phyloP scores from a whole-genome alignment of 2,797 vertebrate genomes.

The Pristis pectinata region DNA sequence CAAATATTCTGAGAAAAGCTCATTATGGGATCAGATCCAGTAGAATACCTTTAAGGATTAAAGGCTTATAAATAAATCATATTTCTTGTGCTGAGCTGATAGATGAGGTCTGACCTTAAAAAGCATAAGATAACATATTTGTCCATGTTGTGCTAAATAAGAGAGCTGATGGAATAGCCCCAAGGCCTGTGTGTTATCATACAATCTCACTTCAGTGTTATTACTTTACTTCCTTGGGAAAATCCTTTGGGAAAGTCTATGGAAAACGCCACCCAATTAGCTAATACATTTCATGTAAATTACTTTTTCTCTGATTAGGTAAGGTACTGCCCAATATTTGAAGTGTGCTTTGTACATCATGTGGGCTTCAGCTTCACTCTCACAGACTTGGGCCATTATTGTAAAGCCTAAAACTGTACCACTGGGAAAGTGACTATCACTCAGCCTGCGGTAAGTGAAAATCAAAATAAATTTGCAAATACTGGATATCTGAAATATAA shows the following conservation, averaged over 20 bases:
- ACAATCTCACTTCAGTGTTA: background rate
- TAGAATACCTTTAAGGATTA: background rate
- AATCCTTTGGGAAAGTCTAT: background rate
- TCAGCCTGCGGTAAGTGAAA: too few species aligned
- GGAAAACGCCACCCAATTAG: background rate
- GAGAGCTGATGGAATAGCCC: background rate
- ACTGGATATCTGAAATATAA: too few species aligned
- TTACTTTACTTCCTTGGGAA: background rate
- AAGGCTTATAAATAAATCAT: background rate
- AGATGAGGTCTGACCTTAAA: background rate
- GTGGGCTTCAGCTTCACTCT: background rate
- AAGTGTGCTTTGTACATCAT: background rate
- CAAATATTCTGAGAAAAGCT: background rate
- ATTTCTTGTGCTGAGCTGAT: background rate
- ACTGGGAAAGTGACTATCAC: background rate
- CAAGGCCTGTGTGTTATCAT: conserved; percentile 9
- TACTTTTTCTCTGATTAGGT: background rate
- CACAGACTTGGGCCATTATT: background rate
- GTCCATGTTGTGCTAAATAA: background rate
- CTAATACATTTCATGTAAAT: background rate
- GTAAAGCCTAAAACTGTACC: too few species aligned
- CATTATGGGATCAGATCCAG: background rate
- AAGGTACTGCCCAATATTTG: background rate
- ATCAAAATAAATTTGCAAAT: too few species aligned
- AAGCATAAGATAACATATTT: background rate